These are phyloP conservation scores for Petrolisthes manimaculis DNA, from an alignment of 2,888 invertebrate genomes.

Conservation along the genomic window DNA sequence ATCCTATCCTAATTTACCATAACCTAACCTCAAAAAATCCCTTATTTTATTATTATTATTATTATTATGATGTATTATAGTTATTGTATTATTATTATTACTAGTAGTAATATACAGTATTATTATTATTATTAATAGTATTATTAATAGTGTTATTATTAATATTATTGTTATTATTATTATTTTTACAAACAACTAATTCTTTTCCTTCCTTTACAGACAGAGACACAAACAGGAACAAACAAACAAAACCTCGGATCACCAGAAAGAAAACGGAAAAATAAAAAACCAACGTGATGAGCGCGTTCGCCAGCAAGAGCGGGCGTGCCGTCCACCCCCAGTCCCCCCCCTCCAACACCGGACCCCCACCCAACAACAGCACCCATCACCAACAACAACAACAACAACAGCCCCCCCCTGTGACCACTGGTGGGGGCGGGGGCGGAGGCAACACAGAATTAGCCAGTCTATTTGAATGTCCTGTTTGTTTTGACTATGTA, in stretches of 20 bases:
- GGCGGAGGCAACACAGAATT: conserved; percentile 75
- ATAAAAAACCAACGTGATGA: conserved; percentile 28
- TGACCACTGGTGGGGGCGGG: too few relatives aligned
- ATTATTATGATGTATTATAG: too few relatives aligned
- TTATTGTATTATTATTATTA: too few relatives aligned
- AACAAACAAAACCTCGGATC: background rate
- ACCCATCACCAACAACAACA: too few relatives aligned
- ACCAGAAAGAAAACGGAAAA: too few relatives aligned
- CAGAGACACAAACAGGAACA: background rate
- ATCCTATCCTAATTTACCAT: too few relatives aligned
- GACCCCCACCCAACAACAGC: conserved; percentile 46
- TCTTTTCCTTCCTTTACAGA: too few relatives aligned
- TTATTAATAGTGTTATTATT: background rate
- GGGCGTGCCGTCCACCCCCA: conserved; percentile 55
- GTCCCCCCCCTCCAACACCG: conserved; percentile 46
- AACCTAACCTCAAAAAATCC: too few relatives aligned
- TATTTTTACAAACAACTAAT: background rate
- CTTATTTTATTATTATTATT: too few relatives aligned
- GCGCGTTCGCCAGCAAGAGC: conserved; percentile 49
- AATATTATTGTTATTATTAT: background rate
- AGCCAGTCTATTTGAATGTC: conserved; percentile 92
- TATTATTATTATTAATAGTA: background rate
- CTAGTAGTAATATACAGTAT: too few relatives aligned
- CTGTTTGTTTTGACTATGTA: conserved; percentile 99
- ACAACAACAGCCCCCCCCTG: too few relatives aligned